These are phyloP conservation scores for Addax nasomaculatus DNA, from an alignment of 2,113 vertebrate genomes.

Conservation along the genomic window DNA sequence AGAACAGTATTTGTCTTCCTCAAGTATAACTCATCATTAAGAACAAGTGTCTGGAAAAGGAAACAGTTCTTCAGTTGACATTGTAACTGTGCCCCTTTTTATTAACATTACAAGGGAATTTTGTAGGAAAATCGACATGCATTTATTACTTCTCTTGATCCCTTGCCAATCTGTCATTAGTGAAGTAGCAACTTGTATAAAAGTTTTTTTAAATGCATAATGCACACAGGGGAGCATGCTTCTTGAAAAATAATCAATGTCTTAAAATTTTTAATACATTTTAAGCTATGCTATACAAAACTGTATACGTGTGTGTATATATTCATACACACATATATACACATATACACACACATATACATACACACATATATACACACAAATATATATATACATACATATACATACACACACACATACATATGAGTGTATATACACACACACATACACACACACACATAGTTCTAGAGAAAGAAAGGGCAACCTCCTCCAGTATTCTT, in stretches of 20 bases:
- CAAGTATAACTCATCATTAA: slow-evolving; percentile 52
- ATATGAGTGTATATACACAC: too few species aligned
- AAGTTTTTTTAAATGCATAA: slow-evolving; percentile 42
- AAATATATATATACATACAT: too few species aligned
- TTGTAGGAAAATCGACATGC: slow-evolving; percentile 21
- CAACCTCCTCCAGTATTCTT: background rate
- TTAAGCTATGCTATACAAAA: background rate
- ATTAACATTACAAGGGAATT: slow-evolving; percentile 23
- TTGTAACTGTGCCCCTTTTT: slow-evolving; percentile 49
- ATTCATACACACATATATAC: background rate
- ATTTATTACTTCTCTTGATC: slow-evolving; percentile 14
- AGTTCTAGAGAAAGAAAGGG: background rate
- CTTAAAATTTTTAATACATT: background rate
- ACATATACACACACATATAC: too few species aligned
- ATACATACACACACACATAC: too few species aligned
- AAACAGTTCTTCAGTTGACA: slow-evolving; percentile 59
- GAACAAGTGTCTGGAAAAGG: slow-evolving; percentile 52
- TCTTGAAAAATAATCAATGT: slow-evolving; percentile 34
- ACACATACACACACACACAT: too few species aligned
- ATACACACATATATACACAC: too few species aligned
- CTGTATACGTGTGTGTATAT: background rate
- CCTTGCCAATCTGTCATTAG: slow-evolving; percentile 50
- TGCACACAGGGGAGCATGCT: slow-evolving; percentile 1
- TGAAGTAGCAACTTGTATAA: slow-evolving; percentile 20
- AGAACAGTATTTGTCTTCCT: slow-evolving; percentile 61